Evolutionary conservation across 2,888 invertebrate genomes (phyloP), one percentile per base, ranked within the genome.

Genomic region (Bruchidius siliquastri): DNA sequence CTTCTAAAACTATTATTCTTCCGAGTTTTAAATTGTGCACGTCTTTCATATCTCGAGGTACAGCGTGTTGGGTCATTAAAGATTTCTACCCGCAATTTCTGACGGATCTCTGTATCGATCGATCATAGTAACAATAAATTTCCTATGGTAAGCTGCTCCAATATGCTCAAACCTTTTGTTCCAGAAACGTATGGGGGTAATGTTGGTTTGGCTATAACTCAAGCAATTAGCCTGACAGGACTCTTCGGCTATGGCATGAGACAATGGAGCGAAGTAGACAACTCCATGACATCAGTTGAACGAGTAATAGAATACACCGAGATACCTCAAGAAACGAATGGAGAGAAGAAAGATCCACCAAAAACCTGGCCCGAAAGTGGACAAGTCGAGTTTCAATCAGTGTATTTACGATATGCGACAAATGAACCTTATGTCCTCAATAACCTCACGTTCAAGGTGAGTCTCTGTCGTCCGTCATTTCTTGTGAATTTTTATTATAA

Each of bases 281-380:
- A 95, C 83, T 93, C 93, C 79, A 95, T 96, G 95, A 96, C 94
- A 2, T 93, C 95, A 4, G 97, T 98, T 0, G 98, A 98, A 86
- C 90, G 96, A 84, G 90, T 94, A 0, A 78, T 85, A 18, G 86
- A 86, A 77, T 86, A 86, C 72, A 84, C 81, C 0, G 77, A 83
- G 69, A 73, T 85, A 2, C 82, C 83, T 67, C 80, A 80, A 22
- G 85, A 86, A 79, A 75, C 77, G 3, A 90, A 91, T 75, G 85
- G 87, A n/a, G 88, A 89, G 0, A 89, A 88, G 26, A 91, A 91
- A 82, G 91, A 91, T 81, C 93, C 94, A 0, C 93, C 90, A n/a
- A 87, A 88, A n/a, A 88, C 89, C 0, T 95, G 95, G 95, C 95
- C 95, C 0, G 88, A 89, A 70, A 84, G 90, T 22, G 95, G 94